Evolutionary conservation across 2,888 invertebrate genomes (phyloP), one percentile per base, ranked within the genome.

Genomic region (Dioctria rufipes): DNA sequence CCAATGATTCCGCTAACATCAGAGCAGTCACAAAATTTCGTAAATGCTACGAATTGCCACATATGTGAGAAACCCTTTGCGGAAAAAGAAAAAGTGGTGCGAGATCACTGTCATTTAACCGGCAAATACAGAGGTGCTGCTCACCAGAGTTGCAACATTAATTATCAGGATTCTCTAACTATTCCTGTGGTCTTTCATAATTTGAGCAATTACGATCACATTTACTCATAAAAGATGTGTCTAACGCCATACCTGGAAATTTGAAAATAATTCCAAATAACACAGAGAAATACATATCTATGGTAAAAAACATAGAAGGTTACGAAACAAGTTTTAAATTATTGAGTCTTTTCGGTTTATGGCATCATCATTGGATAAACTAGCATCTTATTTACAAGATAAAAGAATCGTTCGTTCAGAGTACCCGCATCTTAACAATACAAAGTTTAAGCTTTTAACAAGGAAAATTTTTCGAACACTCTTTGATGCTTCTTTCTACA

Each of bases 201-300:
- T 49, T 40, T 77, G n/a, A 49, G 46, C 39, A 49, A 49, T 37
- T 63, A 77, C 63, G 77, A 77, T 43, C 63, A 13, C 63, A 77
- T 77, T 63, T 77, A 25, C 46, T 78, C 39, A 77, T 77, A 49
- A 77, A 39, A 42, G 49, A 61, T 63, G 37, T 77, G 9, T 46
- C 54, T 63, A 63, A 61, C n/a, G 63, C 8, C 39, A 61, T 77
- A 11, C 61, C 13, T 39, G 61, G 61, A 25, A 37, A 25, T 75
- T n/a, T 75, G n/a, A 61, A 75, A 61, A 42, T 75, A 75, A 43
- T 75, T 37, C 75, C 75, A 25, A 25, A 25, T 25, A 25, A 25
- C 25, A 25, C 25, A 25, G 25, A 25, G 25, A 25, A 25, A 25
- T 25, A 25, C 25, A 25, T 25, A 25, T 25, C 25, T 25, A 25